A percentile compares a stretch with the other conserved stretches of the same genome.
These are phyloP conservation scores for Bubalus kerabau DNA, from an alignment of 2,113 vertebrate genomes.

Conservation along the genomic window DNA sequence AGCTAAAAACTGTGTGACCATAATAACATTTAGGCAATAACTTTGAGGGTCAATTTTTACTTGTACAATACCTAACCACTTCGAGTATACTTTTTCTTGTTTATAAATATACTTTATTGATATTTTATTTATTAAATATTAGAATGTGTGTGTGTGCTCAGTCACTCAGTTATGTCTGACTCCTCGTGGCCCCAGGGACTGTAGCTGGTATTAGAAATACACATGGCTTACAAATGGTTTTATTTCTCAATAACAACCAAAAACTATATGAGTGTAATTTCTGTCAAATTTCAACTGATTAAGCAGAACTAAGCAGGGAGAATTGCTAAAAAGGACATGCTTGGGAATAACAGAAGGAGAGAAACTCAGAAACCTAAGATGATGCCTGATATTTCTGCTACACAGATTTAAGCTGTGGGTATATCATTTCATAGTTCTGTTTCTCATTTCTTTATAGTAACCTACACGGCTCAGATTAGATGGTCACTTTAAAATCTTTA, in stretches of 20 bases:
- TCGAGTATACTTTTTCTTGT: neutral
- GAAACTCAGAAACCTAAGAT: neutral
- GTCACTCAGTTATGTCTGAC: neutral
- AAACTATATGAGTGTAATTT: neutral
- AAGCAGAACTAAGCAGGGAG: neutral
- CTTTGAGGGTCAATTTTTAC: neutral
- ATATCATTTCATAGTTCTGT: neutral
- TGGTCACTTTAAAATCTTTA: neutral
- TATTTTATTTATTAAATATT: neutral
- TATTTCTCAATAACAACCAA: neutral
- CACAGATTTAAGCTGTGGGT: neutral
- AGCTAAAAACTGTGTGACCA: neutral
- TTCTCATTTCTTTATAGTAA: neutral
- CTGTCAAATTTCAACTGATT: neutral
- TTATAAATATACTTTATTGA: neutral
- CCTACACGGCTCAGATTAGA: neutral
- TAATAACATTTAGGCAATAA: neutral
- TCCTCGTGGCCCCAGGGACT: neutral
- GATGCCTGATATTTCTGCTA: neutral
- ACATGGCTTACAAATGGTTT: neutral
- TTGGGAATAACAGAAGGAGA: neutral
- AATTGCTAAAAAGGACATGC: neutral
- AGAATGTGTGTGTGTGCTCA: neutral
- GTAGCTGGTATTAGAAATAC: neutral
- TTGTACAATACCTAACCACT: neutral